A percentile compares a stretch with the other conserved stretches of the same genome.
Evolutionary conservation across 2,113 vertebrate genomes (phyloP).

Genomic region (Sardina pilchardus): DNA sequence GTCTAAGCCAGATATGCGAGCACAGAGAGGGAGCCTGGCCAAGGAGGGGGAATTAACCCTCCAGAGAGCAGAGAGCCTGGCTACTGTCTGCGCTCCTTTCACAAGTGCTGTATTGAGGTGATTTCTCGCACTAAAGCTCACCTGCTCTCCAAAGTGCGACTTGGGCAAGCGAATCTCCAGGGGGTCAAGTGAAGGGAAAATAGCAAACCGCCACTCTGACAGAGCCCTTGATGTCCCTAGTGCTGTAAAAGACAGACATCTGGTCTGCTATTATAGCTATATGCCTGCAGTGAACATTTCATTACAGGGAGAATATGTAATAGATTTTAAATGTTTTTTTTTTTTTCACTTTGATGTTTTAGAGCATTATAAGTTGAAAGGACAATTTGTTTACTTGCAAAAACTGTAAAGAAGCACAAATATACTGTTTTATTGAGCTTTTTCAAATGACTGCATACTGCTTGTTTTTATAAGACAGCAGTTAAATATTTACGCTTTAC

Average conservation of each 20-base stretch:
- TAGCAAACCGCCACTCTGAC: neutral
- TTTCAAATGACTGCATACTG: neutral
- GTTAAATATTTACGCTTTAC: neutral
- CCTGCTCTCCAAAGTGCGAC: neutral
- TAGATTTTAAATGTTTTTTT: neutral
- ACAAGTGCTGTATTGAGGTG: neutral
- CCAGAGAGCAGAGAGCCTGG: neutral
- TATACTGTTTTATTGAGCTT: neutral
- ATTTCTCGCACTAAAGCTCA: neutral
- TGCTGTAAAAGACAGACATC: neutral
- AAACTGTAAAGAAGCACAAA: neutral
- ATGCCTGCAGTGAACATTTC: neutral
- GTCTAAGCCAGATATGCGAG: neutral
- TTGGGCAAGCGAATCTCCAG: constrained; percentile 7
- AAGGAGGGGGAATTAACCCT: constrained; percentile 18
- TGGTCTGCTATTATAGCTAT: neutral
- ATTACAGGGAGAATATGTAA: neutral
- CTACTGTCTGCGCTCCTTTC: neutral
- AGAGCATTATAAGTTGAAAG: neutral
- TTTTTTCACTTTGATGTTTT: neutral
- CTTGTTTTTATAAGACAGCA: neutral
- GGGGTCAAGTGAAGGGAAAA: constrained; percentile 19
- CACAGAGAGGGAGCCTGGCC: neutral
- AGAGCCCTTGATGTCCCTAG: neutral
- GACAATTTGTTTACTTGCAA: neutral